Evolutionary conservation across 1,140 invertebrate genomes (phyloP).

Genomic region (Araneus ventricosus): DNA sequence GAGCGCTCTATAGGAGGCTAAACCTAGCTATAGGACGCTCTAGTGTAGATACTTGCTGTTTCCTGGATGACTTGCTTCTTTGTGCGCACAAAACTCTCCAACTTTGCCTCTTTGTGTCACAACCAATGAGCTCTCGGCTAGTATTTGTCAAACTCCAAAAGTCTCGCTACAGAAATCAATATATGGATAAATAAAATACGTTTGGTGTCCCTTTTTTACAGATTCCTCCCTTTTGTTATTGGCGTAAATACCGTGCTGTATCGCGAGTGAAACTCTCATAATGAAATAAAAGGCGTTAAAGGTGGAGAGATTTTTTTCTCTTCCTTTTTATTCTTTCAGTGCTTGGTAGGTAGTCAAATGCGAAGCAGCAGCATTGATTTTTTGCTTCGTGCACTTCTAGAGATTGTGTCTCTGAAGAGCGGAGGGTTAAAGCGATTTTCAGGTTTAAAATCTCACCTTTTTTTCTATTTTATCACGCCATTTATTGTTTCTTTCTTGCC

Average conservation of each 20-base stretch:
- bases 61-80: slow-evolving; percentile 70
- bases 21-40: slow-evolving; percentile 5
- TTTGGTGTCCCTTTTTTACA: neutral
- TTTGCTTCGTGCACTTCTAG: neutral
- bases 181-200: slow-evolving; percentile 70
- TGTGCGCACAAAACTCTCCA: slow-evolving; percentile 55
- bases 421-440: slow-evolving; percentile 66
- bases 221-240: slow-evolving; percentile 28
- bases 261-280: slow-evolving; percentile 44
- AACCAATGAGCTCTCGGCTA: slow-evolving; percentile 56
- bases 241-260: slow-evolving; percentile 55
- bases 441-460: slow-evolving; percentile 59
- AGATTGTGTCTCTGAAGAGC: slow-evolving; percentile 24
- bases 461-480: slow-evolving; percentile 18
- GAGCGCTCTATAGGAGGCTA: slow-evolving; percentile 41
- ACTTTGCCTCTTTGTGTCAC: slow-evolving; percentile 49
- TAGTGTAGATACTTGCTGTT: slow-evolving; percentile 68
- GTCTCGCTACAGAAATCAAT: slow-evolving; percentile 67
- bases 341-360: neutral
- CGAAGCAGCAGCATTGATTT: slow-evolving; percentile 44
- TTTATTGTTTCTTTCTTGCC: neutral
- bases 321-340: slow-evolving; percentile 28
- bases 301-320: slow-evolving; percentile 1
- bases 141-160: slow-evolving; percentile 59
- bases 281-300: slow-evolving; percentile 68